Conservation (phyloP, 2,888 invertebrate genomes). For the Nowickia ferox region DNA sequence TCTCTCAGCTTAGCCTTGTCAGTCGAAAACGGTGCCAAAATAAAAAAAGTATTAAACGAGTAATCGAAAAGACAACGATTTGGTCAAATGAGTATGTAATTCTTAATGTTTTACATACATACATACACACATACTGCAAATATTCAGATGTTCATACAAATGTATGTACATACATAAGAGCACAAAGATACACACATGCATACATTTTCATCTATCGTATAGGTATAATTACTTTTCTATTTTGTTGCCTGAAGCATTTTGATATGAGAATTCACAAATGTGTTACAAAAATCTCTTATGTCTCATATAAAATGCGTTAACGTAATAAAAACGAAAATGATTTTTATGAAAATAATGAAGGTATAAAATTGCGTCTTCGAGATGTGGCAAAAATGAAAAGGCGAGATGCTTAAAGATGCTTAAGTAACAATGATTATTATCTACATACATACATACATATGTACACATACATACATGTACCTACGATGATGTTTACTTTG, state of each 20-base stretch:
- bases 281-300: slow-evolving; percentile 9
- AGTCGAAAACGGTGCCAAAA: no score
- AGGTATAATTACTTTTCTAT: not conserved
- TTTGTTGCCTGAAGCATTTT: not conserved
- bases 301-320: not conserved
- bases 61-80: no score
- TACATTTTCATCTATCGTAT: not conserved
- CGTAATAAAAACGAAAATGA: not conserved
- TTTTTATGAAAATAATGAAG: slow-evolving; percentile 19
- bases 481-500: not conserved
- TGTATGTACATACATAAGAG: no score
- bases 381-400: slow-evolving; percentile 4
- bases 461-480: not conserved
- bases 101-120: not conserved
- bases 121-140: not conserved
- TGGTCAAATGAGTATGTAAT: not conserved
- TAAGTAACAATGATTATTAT: not conserved
- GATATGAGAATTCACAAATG: slow-evolving; percentile 10
- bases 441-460: no score
- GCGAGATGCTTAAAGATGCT: slow-evolving; percentile 15
- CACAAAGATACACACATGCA: not conserved
- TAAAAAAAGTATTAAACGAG: no score
- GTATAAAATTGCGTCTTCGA: slow-evolving; percentile 2
- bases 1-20: no score
- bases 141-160: no score